Evolutionary conservation across 1,140 invertebrate species (phyloP).

Genomic region (Drosophila varians): DNA sequence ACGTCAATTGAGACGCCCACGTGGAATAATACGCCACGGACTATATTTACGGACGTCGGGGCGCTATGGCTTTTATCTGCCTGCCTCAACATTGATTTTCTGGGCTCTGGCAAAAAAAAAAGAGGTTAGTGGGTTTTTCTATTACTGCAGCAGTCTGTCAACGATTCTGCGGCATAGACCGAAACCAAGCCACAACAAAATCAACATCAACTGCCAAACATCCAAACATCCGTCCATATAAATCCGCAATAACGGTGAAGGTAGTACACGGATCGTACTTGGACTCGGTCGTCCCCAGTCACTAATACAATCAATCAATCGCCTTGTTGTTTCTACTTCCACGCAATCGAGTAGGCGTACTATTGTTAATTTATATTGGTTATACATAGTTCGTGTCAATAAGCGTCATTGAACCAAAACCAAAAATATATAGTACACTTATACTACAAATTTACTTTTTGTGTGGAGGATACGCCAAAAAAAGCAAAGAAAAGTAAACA

Average conservation of each 20-base stretch:
- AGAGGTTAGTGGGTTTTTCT: constrained; percentile 47
- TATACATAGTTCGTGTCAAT: constrained; percentile 56
- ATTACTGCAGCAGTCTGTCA: constrained; percentile 43
- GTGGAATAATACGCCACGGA: constrained; percentile 6
- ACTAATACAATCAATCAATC: constrained; percentile 64
- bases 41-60: neutral
- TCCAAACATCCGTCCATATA: constrained; percentile 13
- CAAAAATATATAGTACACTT: constrained; percentile 45
- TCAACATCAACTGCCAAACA: neutral
- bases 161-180: constrained; percentile 36
- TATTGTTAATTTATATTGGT: constrained; percentile 72
- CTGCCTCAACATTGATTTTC: constrained; percentile 51
- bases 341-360: constrained; percentile 52
- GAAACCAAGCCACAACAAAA: too few relatives aligned
- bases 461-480: constrained; percentile 22
- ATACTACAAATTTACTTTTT: constrained; percentile 10
- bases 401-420: constrained; percentile 61
- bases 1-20: constrained; percentile 21
- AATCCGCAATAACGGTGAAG: constrained; percentile 39
- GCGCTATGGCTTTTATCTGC: constrained; percentile 14
- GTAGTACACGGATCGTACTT: constrained; percentile 53
- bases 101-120: constrained; percentile 17
- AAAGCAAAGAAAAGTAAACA: constrained; percentile 15
- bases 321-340: constrained; percentile 58
- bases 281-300: constrained; percentile 58